Percentiles rank a stretch among this genome's conserved stretches.
phyloP scores from a whole-genome alignment of 2,113 vertebrate species.

The Trochalopteron elliotii region DNA sequence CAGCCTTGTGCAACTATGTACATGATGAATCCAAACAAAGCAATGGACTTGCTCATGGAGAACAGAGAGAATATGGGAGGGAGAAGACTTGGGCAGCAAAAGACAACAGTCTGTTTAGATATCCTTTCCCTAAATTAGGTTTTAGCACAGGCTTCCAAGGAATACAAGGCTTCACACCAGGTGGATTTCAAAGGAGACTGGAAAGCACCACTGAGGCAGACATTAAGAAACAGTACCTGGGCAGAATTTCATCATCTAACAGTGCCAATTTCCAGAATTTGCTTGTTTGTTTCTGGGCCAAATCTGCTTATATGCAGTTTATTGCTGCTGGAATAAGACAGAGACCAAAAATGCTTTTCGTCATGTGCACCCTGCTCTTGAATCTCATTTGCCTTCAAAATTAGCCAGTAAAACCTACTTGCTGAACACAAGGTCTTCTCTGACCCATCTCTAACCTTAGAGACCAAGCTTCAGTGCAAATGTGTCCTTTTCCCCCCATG shows the following conservation, averaged over 20 bases:
- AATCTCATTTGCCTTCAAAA: conserved; percentile 1
- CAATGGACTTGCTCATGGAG: background rate
- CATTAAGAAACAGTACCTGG: background rate
- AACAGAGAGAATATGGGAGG: background rate
- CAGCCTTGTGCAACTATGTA: background rate
- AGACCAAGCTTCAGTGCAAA: background rate
- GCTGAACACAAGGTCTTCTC: background rate
- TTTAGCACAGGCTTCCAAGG: background rate
- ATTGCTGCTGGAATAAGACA: background rate
- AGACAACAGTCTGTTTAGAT: background rate
- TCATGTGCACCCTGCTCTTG: background rate
- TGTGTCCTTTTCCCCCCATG: background rate
- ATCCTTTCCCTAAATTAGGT: background rate
- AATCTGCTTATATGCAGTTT: background rate
- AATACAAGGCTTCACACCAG: background rate
- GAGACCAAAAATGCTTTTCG: background rate
- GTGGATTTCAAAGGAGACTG: background rate
- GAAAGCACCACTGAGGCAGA: background rate
- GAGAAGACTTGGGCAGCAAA: background rate
- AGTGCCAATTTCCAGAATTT: background rate
- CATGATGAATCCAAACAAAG: background rate
- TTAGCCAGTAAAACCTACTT: background rate
- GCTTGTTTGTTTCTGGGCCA: background rate
- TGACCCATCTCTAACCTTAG: background rate
- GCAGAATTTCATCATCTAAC: background rate